Conservation (phyloP, 1,140 invertebrate species). For the Platyscapa corneri region DNA sequence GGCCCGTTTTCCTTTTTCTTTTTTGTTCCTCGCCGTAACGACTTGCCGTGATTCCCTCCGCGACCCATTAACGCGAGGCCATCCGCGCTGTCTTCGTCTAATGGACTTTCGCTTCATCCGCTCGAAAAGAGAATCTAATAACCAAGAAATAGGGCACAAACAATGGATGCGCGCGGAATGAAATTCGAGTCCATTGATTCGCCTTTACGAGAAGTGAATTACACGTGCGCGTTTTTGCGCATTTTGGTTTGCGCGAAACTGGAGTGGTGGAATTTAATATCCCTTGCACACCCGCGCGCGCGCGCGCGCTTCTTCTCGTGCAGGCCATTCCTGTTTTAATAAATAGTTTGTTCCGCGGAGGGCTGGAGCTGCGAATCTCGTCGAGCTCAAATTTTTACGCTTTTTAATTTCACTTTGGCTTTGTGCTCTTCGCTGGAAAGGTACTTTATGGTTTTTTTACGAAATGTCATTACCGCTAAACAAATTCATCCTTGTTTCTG, state of each 20-base stretch:
- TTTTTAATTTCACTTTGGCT: neutral
- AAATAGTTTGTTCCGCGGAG: neutral
- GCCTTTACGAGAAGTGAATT: neutral
- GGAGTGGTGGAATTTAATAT: neutral
- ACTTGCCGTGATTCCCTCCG: constrained; percentile 31
- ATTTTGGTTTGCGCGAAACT: neutral
- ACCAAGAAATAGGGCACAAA: neutral
- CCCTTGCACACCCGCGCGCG: neutral
- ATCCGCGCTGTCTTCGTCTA: neutral
- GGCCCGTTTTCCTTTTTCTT: neutral
- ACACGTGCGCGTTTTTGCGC: neutral
- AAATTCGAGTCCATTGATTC: constrained; percentile 1
- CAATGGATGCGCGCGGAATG: neutral
- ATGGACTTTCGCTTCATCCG: neutral
- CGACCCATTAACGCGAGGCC: neutral
- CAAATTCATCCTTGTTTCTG: no score
- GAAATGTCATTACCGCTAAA: no score
- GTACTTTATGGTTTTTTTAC: no score
- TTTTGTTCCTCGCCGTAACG: neutral
- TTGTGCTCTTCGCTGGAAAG: neutral
- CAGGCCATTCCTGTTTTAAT: neutral
- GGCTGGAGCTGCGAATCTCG: neutral
- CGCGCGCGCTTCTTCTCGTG: neutral
- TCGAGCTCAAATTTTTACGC: neutral
- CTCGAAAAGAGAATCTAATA: neutral